These are phyloP conservation scores for Chlamydotis undulata DNA, from an alignment of 2,113 vertebrate genomes.

Conservation along the genomic window DNA sequence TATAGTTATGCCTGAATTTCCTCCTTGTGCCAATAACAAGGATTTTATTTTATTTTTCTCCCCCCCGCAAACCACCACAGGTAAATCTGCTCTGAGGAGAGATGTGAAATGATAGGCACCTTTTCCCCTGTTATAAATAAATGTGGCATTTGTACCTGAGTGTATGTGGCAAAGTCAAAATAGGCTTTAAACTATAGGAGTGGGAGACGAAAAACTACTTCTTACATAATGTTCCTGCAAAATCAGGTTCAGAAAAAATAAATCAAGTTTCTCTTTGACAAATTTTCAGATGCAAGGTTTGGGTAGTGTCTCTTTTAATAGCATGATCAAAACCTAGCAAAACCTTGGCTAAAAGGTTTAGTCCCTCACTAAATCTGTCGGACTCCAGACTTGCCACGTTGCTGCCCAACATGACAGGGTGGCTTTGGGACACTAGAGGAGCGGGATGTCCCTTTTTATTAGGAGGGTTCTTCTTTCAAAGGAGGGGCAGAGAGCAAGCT, in stretches of 20 bases:
- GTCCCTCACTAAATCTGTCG: neutral
- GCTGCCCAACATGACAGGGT: fast-evolving
- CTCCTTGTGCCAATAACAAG: neutral
- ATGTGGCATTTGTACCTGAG: neutral
- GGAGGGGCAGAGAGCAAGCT: neutral
- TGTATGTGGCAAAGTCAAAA: neutral
- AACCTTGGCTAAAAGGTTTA: neutral
- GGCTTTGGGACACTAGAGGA: neutral
- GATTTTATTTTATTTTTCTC: no score
- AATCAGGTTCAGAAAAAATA: neutral
- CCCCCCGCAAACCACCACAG: neutral
- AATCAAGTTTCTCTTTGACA: neutral
- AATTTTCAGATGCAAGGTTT: neutral
- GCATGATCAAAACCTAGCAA: neutral
- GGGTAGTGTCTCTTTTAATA: neutral
- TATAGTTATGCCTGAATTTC: neutral
- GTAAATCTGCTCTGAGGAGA: neutral
- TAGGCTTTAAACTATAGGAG: neutral
- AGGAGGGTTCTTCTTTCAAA: neutral
- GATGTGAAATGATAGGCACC: neutral
- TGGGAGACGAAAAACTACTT: neutral
- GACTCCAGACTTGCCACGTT: neutral
- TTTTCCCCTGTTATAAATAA: neutral
- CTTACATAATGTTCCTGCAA: neutral
- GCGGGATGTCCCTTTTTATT: neutral